Evolutionary conservation across 2,888 invertebrate species (phyloP).

Genomic region (Incurvaria masculella): DNA sequence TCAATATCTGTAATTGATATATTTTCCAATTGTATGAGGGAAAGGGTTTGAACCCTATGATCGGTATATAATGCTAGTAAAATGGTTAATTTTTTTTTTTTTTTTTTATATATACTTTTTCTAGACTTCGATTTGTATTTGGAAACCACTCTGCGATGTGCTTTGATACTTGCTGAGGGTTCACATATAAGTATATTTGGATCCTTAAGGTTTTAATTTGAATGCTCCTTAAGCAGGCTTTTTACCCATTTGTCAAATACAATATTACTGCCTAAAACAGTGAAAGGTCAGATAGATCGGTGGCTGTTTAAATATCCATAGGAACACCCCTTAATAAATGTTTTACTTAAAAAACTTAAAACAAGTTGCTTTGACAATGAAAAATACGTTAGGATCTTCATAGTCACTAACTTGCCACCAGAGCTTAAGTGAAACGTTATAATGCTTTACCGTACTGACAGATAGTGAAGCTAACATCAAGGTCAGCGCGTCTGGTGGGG

Average conservation of each 20-base stretch:
- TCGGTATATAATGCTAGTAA: too few species aligned
- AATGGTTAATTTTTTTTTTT: constrained; percentile 10
- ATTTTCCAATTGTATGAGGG: constrained; percentile 3
- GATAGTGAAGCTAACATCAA: too few species aligned
- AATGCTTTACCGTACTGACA: too few species aligned
- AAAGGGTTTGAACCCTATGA: constrained; percentile 4
- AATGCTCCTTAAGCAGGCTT: constrained; percentile 8
- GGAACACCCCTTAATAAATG: constrained; percentile 12
- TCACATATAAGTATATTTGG: constrained; percentile 9
- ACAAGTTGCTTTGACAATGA: not conserved
- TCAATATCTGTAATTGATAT: not conserved
- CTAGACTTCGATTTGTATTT: constrained; percentile 3
- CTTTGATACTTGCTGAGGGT: constrained; percentile 6
- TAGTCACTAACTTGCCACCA: too few species aligned
- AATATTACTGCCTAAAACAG: constrained; percentile 6
- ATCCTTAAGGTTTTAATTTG: constrained; percentile 5
- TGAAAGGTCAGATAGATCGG: constrained; percentile 15
- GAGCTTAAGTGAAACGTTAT: too few species aligned
- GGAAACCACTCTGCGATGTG: constrained; percentile 2
- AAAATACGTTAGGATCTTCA: too few species aligned
- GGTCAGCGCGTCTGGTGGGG: not conserved
- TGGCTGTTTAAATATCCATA: constrained; percentile 14
- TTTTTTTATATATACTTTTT: too few species aligned
- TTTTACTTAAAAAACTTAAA: constrained; percentile 9
- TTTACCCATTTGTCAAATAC: constrained; percentile 5